A percentile compares a stretch with the other conserved stretches of the same genome.
Evolutionary conservation across 2,113 vertebrate genomes (phyloP).

Genomic region (Hippopotamus amphibius): DNA sequence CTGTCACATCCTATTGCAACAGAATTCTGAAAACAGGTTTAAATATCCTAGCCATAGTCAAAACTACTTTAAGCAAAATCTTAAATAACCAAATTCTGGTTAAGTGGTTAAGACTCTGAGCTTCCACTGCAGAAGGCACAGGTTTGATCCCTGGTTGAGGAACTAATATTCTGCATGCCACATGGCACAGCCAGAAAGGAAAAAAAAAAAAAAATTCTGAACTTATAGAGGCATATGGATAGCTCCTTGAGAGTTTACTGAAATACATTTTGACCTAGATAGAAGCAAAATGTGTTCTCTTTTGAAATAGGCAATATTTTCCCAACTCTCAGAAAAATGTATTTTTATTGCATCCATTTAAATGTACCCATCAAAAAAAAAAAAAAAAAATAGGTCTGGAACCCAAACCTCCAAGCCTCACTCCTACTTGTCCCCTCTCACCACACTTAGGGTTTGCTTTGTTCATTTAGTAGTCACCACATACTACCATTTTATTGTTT

Average conservation of each 20-base stretch:
- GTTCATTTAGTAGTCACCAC: not conserved
- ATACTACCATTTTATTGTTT: not conserved
- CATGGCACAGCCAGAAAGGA: too few species aligned
- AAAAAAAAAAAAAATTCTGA: not conserved
- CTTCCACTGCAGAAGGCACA: too few species aligned
- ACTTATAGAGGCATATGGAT: not conserved
- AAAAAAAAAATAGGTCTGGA: not conserved
- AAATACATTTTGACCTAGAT: slow-evolving; percentile 18
- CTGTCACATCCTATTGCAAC: not conserved
- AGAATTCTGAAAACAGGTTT: not conserved
- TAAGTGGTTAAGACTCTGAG: too few species aligned
- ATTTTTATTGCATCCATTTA: not conserved
- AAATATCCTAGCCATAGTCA: not conserved
- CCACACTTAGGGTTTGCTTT: not conserved
- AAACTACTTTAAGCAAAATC: slow-evolving; percentile 31
- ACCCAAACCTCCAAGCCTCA: not conserved
- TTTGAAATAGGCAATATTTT: not conserved
- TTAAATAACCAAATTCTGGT: not conserved
- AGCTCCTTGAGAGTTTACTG: not conserved
- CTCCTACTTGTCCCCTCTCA: not conserved
- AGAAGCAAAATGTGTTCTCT: not conserved
- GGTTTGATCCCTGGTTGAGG: too few species aligned
- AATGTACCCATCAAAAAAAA: not conserved
- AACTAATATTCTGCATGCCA: too few species aligned
- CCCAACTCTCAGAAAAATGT: not conserved